A percentile compares a stretch with the other conserved stretches of the same genome.
phyloP scores from a whole-genome alignment of 2,888 invertebrate species.

The Nemotelus nigrinus region DNA sequence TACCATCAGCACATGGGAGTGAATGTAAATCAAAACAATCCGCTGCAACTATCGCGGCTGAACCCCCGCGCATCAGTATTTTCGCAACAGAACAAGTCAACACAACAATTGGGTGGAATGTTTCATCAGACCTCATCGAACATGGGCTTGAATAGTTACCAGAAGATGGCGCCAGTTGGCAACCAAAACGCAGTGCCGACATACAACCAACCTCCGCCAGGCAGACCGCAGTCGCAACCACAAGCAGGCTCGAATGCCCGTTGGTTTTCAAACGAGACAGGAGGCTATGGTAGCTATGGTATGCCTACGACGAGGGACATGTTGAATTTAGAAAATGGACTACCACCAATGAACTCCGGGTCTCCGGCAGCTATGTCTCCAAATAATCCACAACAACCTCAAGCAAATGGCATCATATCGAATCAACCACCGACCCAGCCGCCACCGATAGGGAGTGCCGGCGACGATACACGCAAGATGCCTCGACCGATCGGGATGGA shows the following conservation, averaged over 20 bases:
- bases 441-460: conserved; percentile 50
- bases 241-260: conserved; percentile 58
- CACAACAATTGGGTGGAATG: conserved; percentile 53
- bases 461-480: conserved; percentile 64
- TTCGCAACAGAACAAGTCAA: conserved; percentile 60
- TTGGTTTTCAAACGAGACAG: conserved; percentile 53
- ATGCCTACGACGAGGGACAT: conserved; percentile 60
- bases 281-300: conserved; percentile 58
- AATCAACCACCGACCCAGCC: conserved; percentile 48
- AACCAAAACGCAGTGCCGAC: conserved; percentile 47
- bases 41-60: conserved; percentile 72
- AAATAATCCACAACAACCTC: conserved; percentile 58
- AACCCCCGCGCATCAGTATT: conserved; percentile 87
- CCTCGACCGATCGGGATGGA: conserved; percentile 86
- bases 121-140: conserved; percentile 56
- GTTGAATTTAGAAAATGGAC: conserved; percentile 61
- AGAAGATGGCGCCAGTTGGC: conserved; percentile 49
- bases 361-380: conserved; percentile 65
- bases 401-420: conserved; percentile 53
- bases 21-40: conserved; percentile 55
- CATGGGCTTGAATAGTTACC: conserved; percentile 53
- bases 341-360: conserved; percentile 56
- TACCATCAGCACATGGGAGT: conserved; percentile 53
- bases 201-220: conserved; percentile 53
- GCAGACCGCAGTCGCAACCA: conserved; percentile 57